Evolutionary conservation across 2,888 invertebrate genomes (phyloP).

Genomic region (Anorthoa munda): DNA sequence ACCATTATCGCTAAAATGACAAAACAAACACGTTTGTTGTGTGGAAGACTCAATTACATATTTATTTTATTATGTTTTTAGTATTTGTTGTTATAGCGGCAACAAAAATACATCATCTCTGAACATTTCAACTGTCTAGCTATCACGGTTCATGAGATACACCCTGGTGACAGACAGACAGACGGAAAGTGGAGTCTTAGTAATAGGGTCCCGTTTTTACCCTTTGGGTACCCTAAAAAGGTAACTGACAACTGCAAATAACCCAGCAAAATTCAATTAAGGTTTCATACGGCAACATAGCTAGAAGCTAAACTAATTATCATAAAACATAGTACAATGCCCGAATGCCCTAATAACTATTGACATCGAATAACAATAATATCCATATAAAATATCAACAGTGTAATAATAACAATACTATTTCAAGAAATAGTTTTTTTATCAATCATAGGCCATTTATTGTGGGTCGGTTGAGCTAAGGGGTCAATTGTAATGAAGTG

Average conservation of each 20-base stretch:
- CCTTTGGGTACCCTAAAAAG: too few relatives aligned
- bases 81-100: too few relatives aligned
- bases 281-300: not conserved
- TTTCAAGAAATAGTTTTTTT: conserved; percentile 39
- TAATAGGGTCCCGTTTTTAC: too few relatives aligned
- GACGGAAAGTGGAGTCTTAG: too few relatives aligned
- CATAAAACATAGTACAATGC: not conserved
- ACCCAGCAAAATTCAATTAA: conserved; percentile 1
- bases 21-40: too few relatives aligned
- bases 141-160: too few relatives aligned
- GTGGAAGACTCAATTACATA: too few relatives aligned
- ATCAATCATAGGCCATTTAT: conserved; percentile 38
- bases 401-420: conserved; percentile 11
- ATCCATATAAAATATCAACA: conserved; percentile 10
- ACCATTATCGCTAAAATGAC: too few relatives aligned
- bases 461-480: conserved; percentile 44
- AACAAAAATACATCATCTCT: too few relatives aligned
- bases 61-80: too few relatives aligned
- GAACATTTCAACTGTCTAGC: too few relatives aligned
- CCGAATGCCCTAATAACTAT: not conserved
- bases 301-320: conserved; percentile 4
- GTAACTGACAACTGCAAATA: not conserved
- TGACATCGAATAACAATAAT: conserved; percentile 1
- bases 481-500: conserved; percentile 65
- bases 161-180: too few relatives aligned